Evolutionary conservation across 2,113 vertebrate genomes (phyloP).

Genomic region (Xiphophorus maculatus): DNA sequence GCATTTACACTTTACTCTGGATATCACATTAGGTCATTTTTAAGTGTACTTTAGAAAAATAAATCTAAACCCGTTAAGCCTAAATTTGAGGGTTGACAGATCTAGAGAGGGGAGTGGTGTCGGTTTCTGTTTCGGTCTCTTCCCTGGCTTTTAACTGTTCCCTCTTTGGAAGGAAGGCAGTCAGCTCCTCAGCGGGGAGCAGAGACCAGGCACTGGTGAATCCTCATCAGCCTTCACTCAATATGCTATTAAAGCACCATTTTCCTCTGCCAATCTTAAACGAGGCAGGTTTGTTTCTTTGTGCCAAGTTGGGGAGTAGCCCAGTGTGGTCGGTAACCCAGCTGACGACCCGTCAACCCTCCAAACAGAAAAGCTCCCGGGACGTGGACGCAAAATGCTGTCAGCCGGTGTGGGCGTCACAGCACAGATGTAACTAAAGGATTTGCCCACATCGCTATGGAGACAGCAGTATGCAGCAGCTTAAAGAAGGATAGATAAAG

Average conservation of each 20-base stretch:
- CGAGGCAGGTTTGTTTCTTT: slow-evolving; percentile 44
- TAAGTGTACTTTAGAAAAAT: neutral
- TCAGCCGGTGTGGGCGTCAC: slow-evolving; percentile 48
- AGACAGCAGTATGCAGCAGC: slow-evolving; percentile 52
- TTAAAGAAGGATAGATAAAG: slow-evolving; percentile 49
- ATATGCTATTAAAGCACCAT: slow-evolving; percentile 65
- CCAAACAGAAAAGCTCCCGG: slow-evolving; percentile 53
- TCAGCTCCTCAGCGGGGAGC: slow-evolving; percentile 52
- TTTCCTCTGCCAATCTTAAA: slow-evolving; percentile 57
- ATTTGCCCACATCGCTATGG: slow-evolving; percentile 54
- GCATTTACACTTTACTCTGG: neutral
- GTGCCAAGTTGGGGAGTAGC: slow-evolving; percentile 68
- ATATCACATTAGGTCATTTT: neutral
- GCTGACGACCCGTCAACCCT: slow-evolving; percentile 59
- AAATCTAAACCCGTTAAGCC: neutral
- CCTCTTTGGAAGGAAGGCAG: slow-evolving; percentile 49
- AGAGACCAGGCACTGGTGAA: slow-evolving; percentile 55
- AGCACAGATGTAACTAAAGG: slow-evolving; percentile 38
- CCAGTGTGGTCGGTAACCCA: slow-evolving; percentile 70
- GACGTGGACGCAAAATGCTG: slow-evolving; percentile 34
- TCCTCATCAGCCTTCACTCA: slow-evolving; percentile 60
- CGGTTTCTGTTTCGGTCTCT: slow-evolving; percentile 29
- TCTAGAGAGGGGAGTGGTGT: slow-evolving; percentile 14
- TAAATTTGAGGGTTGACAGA: neutral
- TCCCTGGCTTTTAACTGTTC: slow-evolving; percentile 44